These are phyloP conservation scores for Ophiothrix spiculata DNA, from an alignment of 35 echinoderm and acorn worm species.

Conservation along the genomic window DNA sequence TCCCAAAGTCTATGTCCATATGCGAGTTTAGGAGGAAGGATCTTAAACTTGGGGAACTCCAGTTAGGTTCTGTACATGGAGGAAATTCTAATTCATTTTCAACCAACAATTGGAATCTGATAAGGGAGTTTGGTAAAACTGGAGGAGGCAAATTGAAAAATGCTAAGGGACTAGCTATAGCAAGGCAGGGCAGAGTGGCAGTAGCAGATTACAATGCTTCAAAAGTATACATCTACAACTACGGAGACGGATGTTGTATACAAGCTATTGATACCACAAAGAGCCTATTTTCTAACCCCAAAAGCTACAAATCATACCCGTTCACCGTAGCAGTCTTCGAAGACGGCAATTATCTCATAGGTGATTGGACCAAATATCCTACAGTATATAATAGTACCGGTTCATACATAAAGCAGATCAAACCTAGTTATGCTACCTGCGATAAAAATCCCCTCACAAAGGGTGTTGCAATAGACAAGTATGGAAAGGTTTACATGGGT, in stretches of 20 bases:
- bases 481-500: neutral
- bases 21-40: too few species aligned
- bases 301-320: neutral
- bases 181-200: neutral
- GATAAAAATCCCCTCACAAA: neutral
- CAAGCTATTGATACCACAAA: neutral
- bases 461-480: neutral
- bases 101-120: neutral
- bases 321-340: neutral
- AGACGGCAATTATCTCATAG: neutral
- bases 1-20: too few species aligned
- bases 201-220: neutral
- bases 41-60: too few species aligned
- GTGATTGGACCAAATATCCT: neutral
- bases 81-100: too few species aligned
- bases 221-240: neutral
- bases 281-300: neutral
- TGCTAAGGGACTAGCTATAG: neutral
- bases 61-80: too few species aligned
- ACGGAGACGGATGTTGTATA: neutral
- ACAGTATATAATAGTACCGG: neutral
- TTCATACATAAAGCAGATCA: neutral
- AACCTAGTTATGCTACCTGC: neutral
- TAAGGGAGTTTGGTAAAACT: neutral
- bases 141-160: neutral